A percentile compares a stretch with the other conserved stretches of the same genome.
Evolutionary conservation across 2,888 invertebrate genomes (phyloP).

Genomic region (Caenorhabditis zanzibari): DNA sequence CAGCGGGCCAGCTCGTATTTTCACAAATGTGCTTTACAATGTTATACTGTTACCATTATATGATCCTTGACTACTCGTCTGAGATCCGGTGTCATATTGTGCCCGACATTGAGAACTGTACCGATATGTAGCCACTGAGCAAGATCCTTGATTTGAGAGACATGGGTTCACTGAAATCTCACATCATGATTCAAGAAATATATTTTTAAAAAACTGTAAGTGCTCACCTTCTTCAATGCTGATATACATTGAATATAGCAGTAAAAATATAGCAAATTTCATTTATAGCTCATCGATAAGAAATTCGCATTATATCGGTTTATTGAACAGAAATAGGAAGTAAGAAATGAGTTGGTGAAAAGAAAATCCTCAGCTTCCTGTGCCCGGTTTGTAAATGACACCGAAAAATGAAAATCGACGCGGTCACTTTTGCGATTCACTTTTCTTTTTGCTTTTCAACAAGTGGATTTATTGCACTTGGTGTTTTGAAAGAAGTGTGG

Average conservation of each 20-base stretch:
- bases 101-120: conserved; percentile 65
- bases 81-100: conserved; percentile 48
- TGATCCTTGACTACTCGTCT: conserved; percentile 36
- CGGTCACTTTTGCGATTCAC: conserved; percentile 50
- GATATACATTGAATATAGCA: conserved; percentile 56
- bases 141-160: conserved; percentile 70
- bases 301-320: conserved; percentile 18
- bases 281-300: conserved; percentile 37
- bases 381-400: conserved; percentile 60
- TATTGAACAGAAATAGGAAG: conserved; percentile 6
- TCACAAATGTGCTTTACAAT: no score
- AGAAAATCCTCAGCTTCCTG: conserved; percentile 26
- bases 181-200: not conserved
- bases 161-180: conserved; percentile 63
- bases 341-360: conserved; percentile 5
- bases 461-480: conserved; percentile 60
- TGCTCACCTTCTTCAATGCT: conserved; percentile 46
- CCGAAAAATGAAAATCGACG: conserved; percentile 60
- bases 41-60: conserved; percentile 28
- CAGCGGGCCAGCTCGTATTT: no score
- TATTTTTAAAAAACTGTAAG: not conserved
- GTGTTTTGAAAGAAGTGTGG: not conserved
- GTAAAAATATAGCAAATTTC: conserved; percentile 49
- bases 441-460: conserved; percentile 40
- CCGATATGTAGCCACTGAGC: conserved; percentile 72